Evolutionary conservation across 1,140 invertebrate genomes (phyloP), one percentile per base, ranked within the genome.

Genomic region (Cherax destructor): DNA sequence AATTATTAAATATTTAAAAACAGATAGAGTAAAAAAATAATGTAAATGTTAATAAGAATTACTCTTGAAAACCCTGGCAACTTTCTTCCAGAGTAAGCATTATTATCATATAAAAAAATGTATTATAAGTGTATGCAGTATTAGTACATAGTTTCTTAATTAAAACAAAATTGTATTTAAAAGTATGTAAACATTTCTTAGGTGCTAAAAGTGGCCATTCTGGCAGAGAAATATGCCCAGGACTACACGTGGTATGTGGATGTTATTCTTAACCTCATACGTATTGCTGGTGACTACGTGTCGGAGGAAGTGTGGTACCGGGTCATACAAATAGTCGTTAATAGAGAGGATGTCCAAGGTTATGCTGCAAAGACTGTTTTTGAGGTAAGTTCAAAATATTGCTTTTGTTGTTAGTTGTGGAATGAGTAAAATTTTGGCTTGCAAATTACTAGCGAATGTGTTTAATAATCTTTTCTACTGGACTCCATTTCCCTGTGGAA

Each of bases 321-420:
- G 94, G 99, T 99, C 72, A 99, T 99, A 93, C 99, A 99, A 95
- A 99, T 99, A 94, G 99, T 99, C 21, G 99, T 99, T 76, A 99
- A 99, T 94, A 96, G 99, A 93, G 99, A 99, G 94, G 99, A 99
- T 95, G 99, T 99, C 1, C 98, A 99, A 95, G 99, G 99, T 30
- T 99, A 99, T 95, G 99, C 99, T 78, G 99, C 99, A 10, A 99
- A 99, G 95, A 99, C 99, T 61, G 99, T 99, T 9, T 99, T 99
- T 95, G 99, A 99, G 94, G 96, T 95, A 93, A 93, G 95, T 13
- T 61, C 84, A 1, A 56, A 56, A 41, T 41, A 1, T 92, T 93
- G 50, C 69, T 93, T 86, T 81, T 41, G 30, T 41, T 41, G 30
- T 41, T 41, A 41, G 2, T 41, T 41, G 30, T 41, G 30, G 30